Evolutionary conservation across 2,888 invertebrate genomes (phyloP), one percentile per base, ranked within the genome.

Genomic region (Autographa gamma): DNA sequence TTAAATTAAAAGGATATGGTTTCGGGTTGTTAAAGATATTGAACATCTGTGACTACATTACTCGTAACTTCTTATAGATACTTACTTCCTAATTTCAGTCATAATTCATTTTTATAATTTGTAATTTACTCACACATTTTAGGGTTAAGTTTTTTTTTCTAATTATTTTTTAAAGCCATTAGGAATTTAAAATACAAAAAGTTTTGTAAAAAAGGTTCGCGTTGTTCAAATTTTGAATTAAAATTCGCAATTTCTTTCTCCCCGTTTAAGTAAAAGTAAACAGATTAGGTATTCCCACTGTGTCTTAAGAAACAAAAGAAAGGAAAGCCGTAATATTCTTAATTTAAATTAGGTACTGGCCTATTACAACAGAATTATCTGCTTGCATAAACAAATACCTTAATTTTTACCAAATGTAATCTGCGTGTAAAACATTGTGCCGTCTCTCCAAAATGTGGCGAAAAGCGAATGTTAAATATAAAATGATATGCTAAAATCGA

Each of bases 1-100:
- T 70, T 82, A 72, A 79, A 66, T 78, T 86, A 84, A 87, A 85
- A 73, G 61, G 67, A 74, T 74, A 81, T 80, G 76, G 85, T 86
- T 83, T 86, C 74, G 81, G 83, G 73, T 84, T 79, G 80, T 83
- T 85, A 82, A 73, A 76, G 74, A 68, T 74, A 71, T 19, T 79
- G 71, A 68, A 81, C 88, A 88, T 85, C 85, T 88, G 87, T 62
- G 75, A 43, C n/a, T 59, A 52, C 59, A 58, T 52, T 63, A 60
- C 60, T 59, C 61, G 5, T 59, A 66, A n/a, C 71, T 69, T 67
- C 59, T 66, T 71, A 54, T 64, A 68, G 61, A 64, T 66, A 73
- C 67, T 67, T 54, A 70, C 69, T 69, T 66, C 60, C 32, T 25
- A n/a, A 63, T 69, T 38, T 38, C 38, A 11, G 2, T 71, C 68